These are phyloP conservation scores for Elephantulus edwardii DNA, from an alignment of 2,113 vertebrate species.

Conservation along the genomic window DNA sequence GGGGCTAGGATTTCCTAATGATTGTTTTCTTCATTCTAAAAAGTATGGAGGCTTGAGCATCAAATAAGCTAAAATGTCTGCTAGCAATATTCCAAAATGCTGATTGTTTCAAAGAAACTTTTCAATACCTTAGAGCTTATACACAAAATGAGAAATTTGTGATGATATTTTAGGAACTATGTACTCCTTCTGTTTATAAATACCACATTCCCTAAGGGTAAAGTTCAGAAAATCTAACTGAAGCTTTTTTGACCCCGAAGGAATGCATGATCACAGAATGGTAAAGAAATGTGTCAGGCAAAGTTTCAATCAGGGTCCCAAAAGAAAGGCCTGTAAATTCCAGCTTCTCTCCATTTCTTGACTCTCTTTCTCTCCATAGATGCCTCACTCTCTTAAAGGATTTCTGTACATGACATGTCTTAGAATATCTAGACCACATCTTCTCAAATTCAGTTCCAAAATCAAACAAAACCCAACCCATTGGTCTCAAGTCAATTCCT, in stretches of 20 bases:
- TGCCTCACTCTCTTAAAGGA: neutral
- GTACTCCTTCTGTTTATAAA: neutral
- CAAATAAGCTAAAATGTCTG: neutral
- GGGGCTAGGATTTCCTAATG: neutral
- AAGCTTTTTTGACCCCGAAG: neutral
- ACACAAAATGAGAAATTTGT: neutral
- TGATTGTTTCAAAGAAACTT: neutral
- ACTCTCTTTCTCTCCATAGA: neutral
- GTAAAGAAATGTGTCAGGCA: neutral
- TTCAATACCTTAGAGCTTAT: neutral
- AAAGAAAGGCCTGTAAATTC: neutral
- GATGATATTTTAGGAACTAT: neutral
- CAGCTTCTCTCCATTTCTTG: neutral
- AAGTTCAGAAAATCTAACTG: neutral
- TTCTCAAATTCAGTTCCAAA: neutral
- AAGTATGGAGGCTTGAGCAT: too few relatives aligned
- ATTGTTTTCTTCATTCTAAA: constrained; percentile 29
- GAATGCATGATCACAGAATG: neutral
- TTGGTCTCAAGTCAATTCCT: neutral
- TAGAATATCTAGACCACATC: neutral
- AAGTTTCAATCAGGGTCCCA: neutral
- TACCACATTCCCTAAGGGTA: neutral
- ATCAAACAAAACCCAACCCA: neutral
- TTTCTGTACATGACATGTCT: accelerated
- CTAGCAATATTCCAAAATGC: neutral